Evolutionary conservation across 2,888 invertebrate genomes (phyloP).

Genomic region (Chymomyza amoena): DNA sequence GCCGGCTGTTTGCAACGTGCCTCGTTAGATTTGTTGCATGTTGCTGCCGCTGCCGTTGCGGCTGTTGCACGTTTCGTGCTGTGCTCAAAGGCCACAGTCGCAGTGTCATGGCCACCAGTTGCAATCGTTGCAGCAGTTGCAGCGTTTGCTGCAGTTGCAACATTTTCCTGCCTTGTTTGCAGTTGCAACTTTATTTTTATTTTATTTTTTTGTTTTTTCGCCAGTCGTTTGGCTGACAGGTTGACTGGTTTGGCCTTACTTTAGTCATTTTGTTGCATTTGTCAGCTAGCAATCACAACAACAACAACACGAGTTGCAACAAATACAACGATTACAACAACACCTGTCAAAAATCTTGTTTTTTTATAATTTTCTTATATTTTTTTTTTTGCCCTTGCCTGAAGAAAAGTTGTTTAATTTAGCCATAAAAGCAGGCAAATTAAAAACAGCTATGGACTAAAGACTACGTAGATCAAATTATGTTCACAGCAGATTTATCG

Average conservation of each 20-base stretch:
- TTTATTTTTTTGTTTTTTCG: slow-evolving; percentile 12
- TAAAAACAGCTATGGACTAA: neutral
- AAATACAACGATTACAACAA: neutral
- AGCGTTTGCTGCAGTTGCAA: slow-evolving; percentile 30
- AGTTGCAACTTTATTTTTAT: slow-evolving; percentile 13
- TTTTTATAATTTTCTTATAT: neutral
- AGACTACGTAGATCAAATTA: too few relatives aligned
- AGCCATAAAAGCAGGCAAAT: neutral
- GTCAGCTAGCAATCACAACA: slow-evolving; percentile 37
- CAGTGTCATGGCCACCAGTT: slow-evolving; percentile 4
- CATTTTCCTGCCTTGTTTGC: slow-evolving; percentile 20
- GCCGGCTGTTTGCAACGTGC: slow-evolving; percentile 57
- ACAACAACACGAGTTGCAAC: slow-evolving; percentile 33
- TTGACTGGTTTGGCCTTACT: slow-evolving; percentile 42
- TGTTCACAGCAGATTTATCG: too few relatives aligned
- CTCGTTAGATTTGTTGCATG: slow-evolving; percentile 47
- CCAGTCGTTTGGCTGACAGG: slow-evolving; percentile 22
- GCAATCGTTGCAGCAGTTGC: slow-evolving; percentile 10
- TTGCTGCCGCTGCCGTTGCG: slow-evolving; percentile 8
- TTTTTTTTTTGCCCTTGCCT: neutral
- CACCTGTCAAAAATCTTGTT: slow-evolving; percentile 2
- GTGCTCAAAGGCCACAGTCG: neutral
- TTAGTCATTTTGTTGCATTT: slow-evolving; percentile 50
- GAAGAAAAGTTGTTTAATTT: neutral
- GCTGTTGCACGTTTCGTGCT: slow-evolving; percentile 17